Conservation (phyloP, 2,113 vertebrate species). For the Perca schrenkii region DNA sequence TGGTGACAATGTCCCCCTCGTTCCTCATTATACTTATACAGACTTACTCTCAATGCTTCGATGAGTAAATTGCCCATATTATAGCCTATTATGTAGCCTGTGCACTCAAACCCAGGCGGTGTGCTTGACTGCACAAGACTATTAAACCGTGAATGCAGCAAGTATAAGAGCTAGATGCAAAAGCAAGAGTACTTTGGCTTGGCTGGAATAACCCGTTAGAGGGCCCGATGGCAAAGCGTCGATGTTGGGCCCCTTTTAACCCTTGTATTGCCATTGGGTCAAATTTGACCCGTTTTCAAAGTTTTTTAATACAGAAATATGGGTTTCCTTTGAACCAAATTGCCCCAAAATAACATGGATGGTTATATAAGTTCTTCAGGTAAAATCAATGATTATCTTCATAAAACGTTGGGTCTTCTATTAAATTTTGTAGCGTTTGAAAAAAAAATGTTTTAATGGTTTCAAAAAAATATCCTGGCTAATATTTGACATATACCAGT, state of each 20-base stretch:
- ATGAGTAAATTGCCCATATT: background rate
- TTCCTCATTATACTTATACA: slow-evolving; percentile 26
- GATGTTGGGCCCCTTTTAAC: background rate
- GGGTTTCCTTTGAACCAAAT: too few species aligned
- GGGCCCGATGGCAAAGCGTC: background rate
- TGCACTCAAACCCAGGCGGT: background rate
- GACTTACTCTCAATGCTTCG: background rate
- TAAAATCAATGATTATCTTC: too few species aligned
- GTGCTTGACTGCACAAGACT: background rate
- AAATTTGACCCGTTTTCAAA: too few species aligned
- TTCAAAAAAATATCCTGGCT: too few species aligned
- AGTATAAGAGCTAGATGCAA: background rate
- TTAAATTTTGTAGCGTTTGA: too few species aligned
- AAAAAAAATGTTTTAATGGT: too few species aligned
- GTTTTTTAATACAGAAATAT: too few species aligned
- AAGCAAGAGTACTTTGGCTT: background rate
- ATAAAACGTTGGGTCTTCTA: too few species aligned
- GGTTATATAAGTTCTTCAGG: too few species aligned
- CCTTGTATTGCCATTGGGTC: too few species aligned
- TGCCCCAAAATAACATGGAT: too few species aligned
- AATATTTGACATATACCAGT: too few species aligned
- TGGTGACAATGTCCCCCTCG: background rate
- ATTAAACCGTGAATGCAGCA: background rate
- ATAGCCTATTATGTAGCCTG: background rate
- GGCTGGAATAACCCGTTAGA: background rate